phyloP scores from a whole-genome alignment of 2,888 invertebrate species.

The Idaea aversata region DNA sequence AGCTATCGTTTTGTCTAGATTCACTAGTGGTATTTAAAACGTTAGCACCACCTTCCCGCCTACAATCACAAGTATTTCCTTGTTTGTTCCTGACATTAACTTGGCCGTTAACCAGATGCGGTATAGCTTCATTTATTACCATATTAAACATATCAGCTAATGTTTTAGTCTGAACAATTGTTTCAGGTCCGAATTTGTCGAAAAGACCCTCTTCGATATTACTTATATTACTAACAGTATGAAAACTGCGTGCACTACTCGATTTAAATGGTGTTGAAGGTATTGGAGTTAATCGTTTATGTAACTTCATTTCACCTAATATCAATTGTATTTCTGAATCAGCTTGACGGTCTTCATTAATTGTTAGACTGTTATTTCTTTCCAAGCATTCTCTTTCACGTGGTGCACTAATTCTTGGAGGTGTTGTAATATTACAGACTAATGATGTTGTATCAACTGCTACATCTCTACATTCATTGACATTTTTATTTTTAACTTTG shows the following conservation, averaged over 20 bases:
- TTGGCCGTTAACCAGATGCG: background rate
- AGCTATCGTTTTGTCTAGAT: background rate
- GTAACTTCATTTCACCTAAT: conserved; percentile 51
- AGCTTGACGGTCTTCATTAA: conserved; percentile 32
- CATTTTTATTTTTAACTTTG: background rate
- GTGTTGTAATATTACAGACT: conserved; percentile 4
- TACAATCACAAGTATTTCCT: background rate
- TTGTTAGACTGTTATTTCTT: conserved; percentile 44
- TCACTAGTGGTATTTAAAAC: background rate
- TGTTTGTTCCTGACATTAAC: background rate
- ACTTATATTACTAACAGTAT: background rate
- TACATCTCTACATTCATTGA: background rate
- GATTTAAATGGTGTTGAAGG: conserved; percentile 48
- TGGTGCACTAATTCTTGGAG: background rate
- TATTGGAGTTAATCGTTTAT: conserved; percentile 47
- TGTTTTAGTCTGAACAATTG: background rate
- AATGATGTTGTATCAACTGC: conserved; percentile 8
- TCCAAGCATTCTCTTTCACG: conserved; percentile 45
- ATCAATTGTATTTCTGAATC: conserved; percentile 61
- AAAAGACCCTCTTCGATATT: background rate
- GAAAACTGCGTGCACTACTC: background rate
- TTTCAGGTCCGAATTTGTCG: background rate
- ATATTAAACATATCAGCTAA: background rate
- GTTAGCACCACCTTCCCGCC: background rate
- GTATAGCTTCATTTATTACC: background rate